Conservation (phyloP, 2,797 vertebrate species). For the Limosa lapponica region DNA sequence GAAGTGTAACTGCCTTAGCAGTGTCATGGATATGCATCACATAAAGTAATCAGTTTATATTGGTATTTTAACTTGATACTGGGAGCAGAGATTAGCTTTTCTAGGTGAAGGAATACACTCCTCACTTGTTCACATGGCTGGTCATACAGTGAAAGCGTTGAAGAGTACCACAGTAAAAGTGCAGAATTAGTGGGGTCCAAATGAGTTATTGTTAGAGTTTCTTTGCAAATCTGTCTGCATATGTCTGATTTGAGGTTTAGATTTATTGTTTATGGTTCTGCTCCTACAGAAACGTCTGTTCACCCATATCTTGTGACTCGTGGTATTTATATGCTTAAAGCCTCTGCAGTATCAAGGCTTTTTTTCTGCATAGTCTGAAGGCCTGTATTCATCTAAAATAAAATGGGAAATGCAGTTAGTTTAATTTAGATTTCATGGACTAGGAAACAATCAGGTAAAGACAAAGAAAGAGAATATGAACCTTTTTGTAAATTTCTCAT, state of each 20-base stretch:
- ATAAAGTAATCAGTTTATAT: fast-evolving
- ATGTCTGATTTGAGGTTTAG: neutral
- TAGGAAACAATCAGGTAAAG: neutral
- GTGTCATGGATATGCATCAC: fast-evolving
- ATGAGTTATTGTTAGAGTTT: neutral
- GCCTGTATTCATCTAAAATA: neutral
- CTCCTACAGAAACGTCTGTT: neutral
- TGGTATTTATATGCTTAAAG: neutral
- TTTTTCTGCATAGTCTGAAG: neutral
- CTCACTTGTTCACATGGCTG: neutral
- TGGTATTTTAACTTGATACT: neutral
- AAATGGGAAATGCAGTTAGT: neutral
- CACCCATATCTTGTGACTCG: fast-evolving
- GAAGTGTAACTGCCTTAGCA: neutral
- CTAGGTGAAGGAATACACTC: neutral
- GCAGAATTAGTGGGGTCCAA: fast-evolving
- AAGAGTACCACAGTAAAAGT: neutral
- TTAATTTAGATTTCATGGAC: neutral
- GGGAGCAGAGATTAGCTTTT: neutral
- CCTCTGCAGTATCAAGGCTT: neutral
- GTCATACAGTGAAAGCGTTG: fast-evolving
- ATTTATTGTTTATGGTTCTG: neutral
- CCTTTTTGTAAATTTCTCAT: neutral
- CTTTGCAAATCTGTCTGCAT: neutral
- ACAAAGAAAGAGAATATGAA: neutral